Conservation (phyloP, 2,797 vertebrate genomes). For the Martes flavigula region DNA sequence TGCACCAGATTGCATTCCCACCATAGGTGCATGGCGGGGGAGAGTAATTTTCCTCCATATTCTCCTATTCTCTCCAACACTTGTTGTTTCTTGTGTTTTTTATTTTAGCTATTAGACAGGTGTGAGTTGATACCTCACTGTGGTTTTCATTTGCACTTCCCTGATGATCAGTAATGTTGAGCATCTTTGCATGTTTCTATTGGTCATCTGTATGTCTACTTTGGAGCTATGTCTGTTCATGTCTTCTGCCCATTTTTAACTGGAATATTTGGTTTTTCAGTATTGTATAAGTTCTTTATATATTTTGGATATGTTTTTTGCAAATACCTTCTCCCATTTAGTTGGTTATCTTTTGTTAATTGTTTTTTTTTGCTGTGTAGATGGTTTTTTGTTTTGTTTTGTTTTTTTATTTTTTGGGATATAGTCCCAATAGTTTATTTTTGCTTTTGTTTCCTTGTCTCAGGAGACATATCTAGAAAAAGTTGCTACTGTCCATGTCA, state of each 20-base stretch:
- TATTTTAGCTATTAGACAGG: background rate
- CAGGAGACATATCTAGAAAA: background rate
- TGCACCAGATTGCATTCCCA: background rate
- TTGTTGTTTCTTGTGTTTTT: background rate
- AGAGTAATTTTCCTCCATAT: background rate
- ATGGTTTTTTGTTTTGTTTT: background rate
- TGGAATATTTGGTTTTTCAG: background rate
- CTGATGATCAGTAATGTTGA: background rate
- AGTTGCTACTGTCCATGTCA: background rate
- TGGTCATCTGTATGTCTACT: background rate
- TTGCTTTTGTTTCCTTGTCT: background rate
- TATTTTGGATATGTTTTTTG: background rate
- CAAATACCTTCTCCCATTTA: background rate
- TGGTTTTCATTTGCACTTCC: background rate
- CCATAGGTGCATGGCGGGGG: background rate
- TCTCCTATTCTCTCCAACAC: background rate
- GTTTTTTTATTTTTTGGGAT: background rate
- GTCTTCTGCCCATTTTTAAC: background rate
- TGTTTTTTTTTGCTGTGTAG: background rate
- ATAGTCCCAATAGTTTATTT: background rate
- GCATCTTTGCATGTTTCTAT: background rate
- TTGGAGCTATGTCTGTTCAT: background rate
- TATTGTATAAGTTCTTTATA: background rate
- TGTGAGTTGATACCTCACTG: background rate
- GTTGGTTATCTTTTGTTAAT: background rate